phyloP scores from a whole-genome alignment of 2,797 vertebrate genomes.

The Coregonus suidteri region DNA sequence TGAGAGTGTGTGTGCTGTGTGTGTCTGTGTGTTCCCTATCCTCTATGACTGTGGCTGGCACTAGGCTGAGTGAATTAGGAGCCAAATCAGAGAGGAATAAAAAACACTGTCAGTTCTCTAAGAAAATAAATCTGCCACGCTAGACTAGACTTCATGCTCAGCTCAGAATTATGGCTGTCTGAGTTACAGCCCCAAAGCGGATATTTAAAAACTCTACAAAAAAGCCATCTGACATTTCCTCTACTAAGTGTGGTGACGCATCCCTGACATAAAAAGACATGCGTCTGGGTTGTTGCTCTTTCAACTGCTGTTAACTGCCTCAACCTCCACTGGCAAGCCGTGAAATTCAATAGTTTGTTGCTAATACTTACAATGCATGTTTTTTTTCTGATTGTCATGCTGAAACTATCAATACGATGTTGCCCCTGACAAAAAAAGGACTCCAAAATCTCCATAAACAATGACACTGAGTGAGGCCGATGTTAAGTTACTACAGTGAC shows the following conservation, averaged over 20 bases:
- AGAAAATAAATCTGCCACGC: not conserved
- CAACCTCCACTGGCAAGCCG: not conserved
- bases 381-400: not conserved
- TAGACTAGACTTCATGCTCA: not conserved
- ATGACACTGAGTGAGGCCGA: not conserved
- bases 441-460: not conserved
- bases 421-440: not conserved
- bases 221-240: not conserved
- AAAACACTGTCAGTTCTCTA: not conserved
- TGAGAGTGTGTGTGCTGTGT: not conserved
- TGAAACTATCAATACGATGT: not conserved
- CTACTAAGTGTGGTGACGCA: not conserved
- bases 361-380: not conserved
- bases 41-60: not conserved
- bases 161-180: slow-evolving; percentile 8
- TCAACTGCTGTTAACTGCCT: not conserved
- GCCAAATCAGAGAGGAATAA: slow-evolving; percentile 1
- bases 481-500: not conserved
- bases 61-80: slow-evolving; percentile 2
- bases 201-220: slow-evolving; percentile 2
- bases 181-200: not conserved
- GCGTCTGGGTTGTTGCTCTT: not conserved
- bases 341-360: not conserved
- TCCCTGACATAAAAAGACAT: not conserved
- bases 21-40: not conserved